phyloP scores from a whole-genome alignment of 2,113 vertebrate genomes.

The Heterochromis multidens region DNA sequence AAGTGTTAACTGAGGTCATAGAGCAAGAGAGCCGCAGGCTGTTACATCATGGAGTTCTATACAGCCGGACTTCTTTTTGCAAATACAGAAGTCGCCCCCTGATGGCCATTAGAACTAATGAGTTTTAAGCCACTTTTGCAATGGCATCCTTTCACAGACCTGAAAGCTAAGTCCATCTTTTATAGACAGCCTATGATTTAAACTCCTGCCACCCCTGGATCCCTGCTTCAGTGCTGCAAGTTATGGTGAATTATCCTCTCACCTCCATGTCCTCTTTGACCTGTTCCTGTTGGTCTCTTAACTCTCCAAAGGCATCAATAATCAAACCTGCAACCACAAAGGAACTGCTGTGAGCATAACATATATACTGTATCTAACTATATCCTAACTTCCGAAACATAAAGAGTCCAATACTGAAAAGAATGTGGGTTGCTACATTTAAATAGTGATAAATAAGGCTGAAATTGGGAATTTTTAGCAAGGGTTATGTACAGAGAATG shows the following conservation, averaged over 20 bases:
- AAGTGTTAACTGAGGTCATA: neutral
- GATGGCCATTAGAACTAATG: neutral
- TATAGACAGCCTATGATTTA: neutral
- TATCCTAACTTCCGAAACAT: neutral
- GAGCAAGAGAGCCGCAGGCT: neutral
- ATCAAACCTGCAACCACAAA: constrained; percentile 85
- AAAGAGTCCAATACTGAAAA: neutral
- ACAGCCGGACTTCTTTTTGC: neutral
- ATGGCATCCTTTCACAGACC: neutral
- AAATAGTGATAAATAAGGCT: neutral
- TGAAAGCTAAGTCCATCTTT: neutral
- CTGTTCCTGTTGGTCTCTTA: constrained; percentile 98
- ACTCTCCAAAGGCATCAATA: constrained; percentile 96
- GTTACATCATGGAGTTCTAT: neutral
- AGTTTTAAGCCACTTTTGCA: neutral
- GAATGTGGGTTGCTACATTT: neutral
- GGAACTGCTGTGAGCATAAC: neutral
- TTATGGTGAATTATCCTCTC: constrained; percentile 34
- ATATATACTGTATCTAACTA: neutral
- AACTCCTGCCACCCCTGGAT: neutral
- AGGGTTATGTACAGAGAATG: too few species aligned
- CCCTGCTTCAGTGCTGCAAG: neutral
- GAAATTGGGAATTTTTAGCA: neutral
- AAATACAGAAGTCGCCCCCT: neutral
- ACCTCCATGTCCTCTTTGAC: constrained; percentile 99